Conservation (phyloP, 2,797 vertebrate species). For the Onychomys torridus region DNA sequence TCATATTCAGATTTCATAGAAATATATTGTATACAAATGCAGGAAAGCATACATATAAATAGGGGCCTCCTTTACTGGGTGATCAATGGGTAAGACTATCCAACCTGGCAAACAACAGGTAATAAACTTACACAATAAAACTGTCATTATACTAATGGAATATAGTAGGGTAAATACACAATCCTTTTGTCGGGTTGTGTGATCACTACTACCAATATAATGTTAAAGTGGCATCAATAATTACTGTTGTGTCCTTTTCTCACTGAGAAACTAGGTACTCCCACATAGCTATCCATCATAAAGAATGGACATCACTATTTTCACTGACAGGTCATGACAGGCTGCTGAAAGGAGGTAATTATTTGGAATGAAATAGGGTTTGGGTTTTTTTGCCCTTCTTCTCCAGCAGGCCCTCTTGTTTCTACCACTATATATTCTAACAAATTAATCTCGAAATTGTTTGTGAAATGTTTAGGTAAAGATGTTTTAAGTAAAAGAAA, state of each 20-base stretch:
- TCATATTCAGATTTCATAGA: conserved; percentile 59
- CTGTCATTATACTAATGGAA: background rate
- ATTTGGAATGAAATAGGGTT: conserved; percentile 39
- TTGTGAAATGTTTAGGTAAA: conserved; percentile 60
- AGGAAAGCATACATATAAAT: background rate
- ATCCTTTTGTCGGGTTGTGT: background rate
- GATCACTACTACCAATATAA: conserved; percentile 28
- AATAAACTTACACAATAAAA: conserved; percentile 14
- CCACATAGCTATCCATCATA: background rate
- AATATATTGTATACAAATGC: background rate
- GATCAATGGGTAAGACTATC: background rate
- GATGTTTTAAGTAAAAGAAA: conserved; percentile 66
- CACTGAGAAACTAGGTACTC: conserved; percentile 5
- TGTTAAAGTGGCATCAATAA: conserved; percentile 35
- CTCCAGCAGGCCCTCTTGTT: background rate
- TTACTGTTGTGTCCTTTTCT: background rate
- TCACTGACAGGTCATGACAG: conserved; percentile 29
- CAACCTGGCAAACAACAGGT: background rate
- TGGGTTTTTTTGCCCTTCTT: background rate
- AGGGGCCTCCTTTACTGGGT: background rate
- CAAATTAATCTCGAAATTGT: conserved; percentile 37
- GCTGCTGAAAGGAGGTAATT: conserved; percentile 29
- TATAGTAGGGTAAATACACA: conserved; percentile 43
- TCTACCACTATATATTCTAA: conserved; percentile 26
- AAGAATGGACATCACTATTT: conserved; percentile 12